Evolutionary conservation across 2,888 invertebrate genomes (phyloP).

Genomic region (Spisula subtruncata): DNA sequence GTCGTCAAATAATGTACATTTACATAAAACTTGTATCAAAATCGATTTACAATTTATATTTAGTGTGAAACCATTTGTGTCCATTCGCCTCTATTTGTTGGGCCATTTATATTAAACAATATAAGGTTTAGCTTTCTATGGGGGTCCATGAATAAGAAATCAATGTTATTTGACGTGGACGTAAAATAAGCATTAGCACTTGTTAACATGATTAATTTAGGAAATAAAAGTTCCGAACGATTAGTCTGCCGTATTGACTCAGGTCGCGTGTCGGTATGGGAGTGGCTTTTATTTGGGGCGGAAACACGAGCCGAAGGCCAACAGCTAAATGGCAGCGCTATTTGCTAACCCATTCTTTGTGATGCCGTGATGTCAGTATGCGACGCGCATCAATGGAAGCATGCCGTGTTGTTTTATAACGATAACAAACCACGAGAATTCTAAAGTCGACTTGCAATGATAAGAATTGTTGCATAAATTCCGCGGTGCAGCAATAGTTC

Average conservation of each 20-base stretch:
- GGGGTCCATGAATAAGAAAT: conserved; percentile 64
- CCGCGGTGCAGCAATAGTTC: neutral
- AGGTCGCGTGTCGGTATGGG: conserved; percentile 46
- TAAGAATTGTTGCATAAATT: neutral
- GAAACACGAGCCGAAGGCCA: neutral
- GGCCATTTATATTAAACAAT: conserved; percentile 65
- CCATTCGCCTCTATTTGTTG: conserved; percentile 54
- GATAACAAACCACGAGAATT: neutral
- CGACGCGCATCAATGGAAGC: neutral
- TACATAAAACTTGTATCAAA: conserved; percentile 56
- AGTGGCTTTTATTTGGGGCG: neutral
- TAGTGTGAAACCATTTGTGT: conserved; percentile 58
- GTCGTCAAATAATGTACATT: conserved; percentile 48
- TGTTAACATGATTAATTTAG: conserved; percentile 28
- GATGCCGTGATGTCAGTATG: neutral
- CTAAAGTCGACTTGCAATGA: neutral
- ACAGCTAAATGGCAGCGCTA: neutral
- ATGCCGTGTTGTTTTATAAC: conserved; percentile 7
- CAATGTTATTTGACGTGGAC: conserved; percentile 48
- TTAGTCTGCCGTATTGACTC: conserved; percentile 28
- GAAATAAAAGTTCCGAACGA: conserved; percentile 30
- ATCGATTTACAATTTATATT: conserved; percentile 54
- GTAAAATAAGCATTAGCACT: conserved; percentile 27
- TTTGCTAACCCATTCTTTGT: neutral
- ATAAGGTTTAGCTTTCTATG: conserved; percentile 54